Percentiles rank a stretch among this genome's conserved stretches.
Evolutionary conservation across 2,113 vertebrate species (phyloP).

Genomic region (Lamprologus ornatipinnis): DNA sequence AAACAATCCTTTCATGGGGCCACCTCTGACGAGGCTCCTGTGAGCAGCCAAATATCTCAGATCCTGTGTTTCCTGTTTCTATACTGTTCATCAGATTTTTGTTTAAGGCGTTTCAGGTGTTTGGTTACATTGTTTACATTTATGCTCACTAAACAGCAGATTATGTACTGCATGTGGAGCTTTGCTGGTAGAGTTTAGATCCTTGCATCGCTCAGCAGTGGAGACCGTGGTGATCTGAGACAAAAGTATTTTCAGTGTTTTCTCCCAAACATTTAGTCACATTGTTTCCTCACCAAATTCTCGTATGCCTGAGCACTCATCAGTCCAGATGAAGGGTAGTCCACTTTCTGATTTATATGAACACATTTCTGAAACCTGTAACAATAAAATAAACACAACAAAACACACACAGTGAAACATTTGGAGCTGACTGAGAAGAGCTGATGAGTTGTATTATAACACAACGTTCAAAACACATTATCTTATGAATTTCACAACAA

Average conservation of each 20-base stretch:
- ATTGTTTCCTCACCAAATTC: constrained; percentile 69
- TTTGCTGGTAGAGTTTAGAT: neutral
- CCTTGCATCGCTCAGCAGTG: neutral
- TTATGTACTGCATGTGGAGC: neutral
- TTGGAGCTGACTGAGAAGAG: neutral
- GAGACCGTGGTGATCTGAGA: neutral
- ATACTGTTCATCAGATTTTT: neutral
- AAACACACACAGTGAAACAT: neutral
- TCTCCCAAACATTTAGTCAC: neutral
- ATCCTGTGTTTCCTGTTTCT: neutral
- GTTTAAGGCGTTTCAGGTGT: fast-evolving
- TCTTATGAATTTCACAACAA: neutral
- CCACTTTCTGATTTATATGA: constrained; percentile 77
- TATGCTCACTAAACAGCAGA: neutral
- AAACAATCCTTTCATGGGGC: fast-evolving
- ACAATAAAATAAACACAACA: neutral
- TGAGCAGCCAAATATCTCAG: neutral
- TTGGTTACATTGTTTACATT: neutral
- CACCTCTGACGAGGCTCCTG: neutral
- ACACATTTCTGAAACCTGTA: constrained; percentile 80
- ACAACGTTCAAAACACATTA: neutral
- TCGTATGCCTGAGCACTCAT: constrained; percentile 67
- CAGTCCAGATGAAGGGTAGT: constrained; percentile 70
- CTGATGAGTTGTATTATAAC: neutral
- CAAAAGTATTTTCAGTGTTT: neutral